Evolutionary conservation across 2,113 vertebrate genomes (phyloP).

Genomic region (Labrus mixtus): DNA sequence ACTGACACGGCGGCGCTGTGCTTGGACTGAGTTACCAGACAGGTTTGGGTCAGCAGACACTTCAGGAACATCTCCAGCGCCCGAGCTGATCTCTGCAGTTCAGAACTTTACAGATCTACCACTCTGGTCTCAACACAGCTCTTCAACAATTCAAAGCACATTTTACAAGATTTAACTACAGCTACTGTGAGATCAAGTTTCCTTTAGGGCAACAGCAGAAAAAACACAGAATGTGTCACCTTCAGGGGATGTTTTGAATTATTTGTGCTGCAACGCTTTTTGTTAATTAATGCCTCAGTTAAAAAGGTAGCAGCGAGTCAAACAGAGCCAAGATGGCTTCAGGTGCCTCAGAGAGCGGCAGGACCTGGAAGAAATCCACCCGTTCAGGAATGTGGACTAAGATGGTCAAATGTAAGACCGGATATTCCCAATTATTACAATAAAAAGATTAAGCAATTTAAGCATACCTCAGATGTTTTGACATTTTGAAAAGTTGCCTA

Average conservation of each 20-base stretch:
- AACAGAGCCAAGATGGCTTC: too few relatives aligned
- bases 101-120: constrained; percentile 34
- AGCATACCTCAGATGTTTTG: too few relatives aligned
- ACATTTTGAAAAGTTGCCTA: too few relatives aligned
- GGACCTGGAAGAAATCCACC: background rate
- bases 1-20: constrained; percentile 75
- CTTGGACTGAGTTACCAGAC: constrained; percentile 78
- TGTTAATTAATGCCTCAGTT: background rate
- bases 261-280: background rate
- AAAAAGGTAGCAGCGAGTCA: too few relatives aligned
- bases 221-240: background rate
- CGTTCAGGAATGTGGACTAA: background rate
- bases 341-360: background rate
- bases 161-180: too few relatives aligned
- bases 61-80: constrained; percentile 83
- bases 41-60: constrained; percentile 78
- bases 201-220: too few relatives aligned
- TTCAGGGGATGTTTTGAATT: background rate
- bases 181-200: background rate
- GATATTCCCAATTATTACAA: too few relatives aligned
- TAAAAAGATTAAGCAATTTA: too few relatives aligned
- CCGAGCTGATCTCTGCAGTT: constrained; percentile 70
- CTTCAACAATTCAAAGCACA: background rate
- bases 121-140: background rate
- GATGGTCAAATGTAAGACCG: background rate